phyloP scores from a whole-genome alignment of 2,888 invertebrate genomes.

The Argyra leucocephala region DNA sequence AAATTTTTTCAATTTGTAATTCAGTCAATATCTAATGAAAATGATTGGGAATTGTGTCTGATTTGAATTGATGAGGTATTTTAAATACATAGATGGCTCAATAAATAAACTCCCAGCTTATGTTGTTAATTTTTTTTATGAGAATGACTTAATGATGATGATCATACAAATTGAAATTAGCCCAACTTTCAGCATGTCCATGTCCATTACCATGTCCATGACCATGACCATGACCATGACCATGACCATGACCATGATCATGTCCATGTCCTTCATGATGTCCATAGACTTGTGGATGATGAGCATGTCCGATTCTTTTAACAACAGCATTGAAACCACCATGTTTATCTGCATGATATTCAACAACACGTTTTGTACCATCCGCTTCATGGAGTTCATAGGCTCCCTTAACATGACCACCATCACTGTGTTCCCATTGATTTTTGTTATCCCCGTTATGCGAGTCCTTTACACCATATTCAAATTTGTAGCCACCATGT shows the following conservation, averaged over 20 bases:
- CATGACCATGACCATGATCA: not conserved
- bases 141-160: not conserved
- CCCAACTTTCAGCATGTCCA: not conserved
- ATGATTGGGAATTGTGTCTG: no score
- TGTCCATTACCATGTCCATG: not conserved
- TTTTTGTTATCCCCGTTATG: slow-evolving; percentile 46
- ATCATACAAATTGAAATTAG: not conserved
- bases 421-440: slow-evolving; percentile 47
- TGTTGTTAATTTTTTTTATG: no score
- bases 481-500: slow-evolving; percentile 44
- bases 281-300: slow-evolving; percentile 28
- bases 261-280: slow-evolving; percentile 5
- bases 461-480: slow-evolving; percentile 46
- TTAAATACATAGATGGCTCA: no score
- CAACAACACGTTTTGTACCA: slow-evolving; percentile 45
- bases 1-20: no score
- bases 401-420: slow-evolving; percentile 45
- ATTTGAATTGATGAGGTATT: no score
- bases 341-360: slow-evolving; percentile 45
- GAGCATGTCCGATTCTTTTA: slow-evolving; percentile 43
- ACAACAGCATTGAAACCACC: slow-evolving; percentile 46
- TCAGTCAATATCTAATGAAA: no score
- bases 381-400: slow-evolving; percentile 46
- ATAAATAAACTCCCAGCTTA: no score
- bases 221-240: not conserved